Evolutionary conservation across 2,113 vertebrate species (phyloP).

Genomic region (Nicator chloris): DNA sequence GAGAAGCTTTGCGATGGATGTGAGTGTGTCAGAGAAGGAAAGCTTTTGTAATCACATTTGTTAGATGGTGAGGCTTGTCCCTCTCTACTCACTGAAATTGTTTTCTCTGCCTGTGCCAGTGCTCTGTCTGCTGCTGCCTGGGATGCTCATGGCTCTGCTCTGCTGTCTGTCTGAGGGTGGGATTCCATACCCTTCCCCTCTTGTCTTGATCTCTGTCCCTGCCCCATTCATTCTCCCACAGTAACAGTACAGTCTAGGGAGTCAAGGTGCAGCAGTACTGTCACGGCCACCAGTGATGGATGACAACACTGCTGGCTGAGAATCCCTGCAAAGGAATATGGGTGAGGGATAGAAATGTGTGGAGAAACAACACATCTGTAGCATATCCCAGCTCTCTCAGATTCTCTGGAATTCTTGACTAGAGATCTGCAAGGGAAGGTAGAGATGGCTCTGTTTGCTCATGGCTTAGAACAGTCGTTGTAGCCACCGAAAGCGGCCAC

Average conservation of each 20-base stretch:
- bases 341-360: background rate
- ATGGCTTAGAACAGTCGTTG: background rate
- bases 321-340: background rate
- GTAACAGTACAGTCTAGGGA: background rate
- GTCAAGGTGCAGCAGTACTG: background rate
- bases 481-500: background rate
- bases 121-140: background rate
- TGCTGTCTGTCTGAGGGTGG: background rate
- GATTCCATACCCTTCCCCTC: background rate
- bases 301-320: background rate
- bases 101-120: background rate
- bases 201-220: background rate
- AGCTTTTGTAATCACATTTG: background rate
- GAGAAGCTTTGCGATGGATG: background rate
- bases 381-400: background rate
- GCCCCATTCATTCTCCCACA: background rate
- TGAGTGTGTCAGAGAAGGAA: background rate
- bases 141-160: background rate
- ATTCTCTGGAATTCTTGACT: background rate
- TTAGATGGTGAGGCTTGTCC: background rate
- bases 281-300: background rate
- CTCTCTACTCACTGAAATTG: background rate
- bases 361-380: background rate
- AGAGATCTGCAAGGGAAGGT: background rate
- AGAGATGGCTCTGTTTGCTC: background rate